These are phyloP conservation scores for Zosterops borbonicus DNA, from an alignment of 2,113 vertebrate species.

Conservation along the genomic window DNA sequence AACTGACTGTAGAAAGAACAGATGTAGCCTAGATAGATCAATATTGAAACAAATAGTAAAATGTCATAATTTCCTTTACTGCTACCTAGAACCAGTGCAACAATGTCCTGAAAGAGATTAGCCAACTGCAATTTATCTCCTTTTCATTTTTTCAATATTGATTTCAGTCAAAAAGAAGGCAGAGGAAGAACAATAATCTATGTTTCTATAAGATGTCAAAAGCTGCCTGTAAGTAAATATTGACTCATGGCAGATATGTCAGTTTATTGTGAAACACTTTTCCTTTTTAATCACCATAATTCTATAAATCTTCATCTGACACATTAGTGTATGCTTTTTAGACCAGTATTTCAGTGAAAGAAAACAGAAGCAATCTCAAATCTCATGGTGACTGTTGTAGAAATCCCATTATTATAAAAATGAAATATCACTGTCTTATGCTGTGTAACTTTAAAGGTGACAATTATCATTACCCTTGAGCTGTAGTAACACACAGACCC, in stretches of 20 bases:
- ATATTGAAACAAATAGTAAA: slow-evolving; percentile 13
- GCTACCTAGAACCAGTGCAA: neutral
- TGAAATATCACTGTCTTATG: neutral
- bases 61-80: neutral
- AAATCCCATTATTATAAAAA: neutral
- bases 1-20: neutral
- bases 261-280: slow-evolving; percentile 37
- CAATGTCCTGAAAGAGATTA: neutral
- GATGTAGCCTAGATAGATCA: neutral
- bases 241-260: slow-evolving; percentile 10
- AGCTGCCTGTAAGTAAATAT: slow-evolving; percentile 33
- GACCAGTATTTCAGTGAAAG: neutral
- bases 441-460: neutral
- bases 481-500: neutral
- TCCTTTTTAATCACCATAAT: neutral
- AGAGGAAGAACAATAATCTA: neutral
- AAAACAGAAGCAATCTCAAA: neutral
- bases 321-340: neutral
- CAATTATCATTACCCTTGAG: slow-evolving; percentile 1
- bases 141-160: slow-evolving; percentile 34
- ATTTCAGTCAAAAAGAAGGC: neutral
- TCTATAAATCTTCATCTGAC: neutral
- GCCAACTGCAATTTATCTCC: neutral
- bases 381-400: neutral
- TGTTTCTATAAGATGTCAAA: neutral